Evolutionary conservation across 2,113 vertebrate genomes (phyloP), one percentile per base, ranked within the genome.

Genomic region (Fulica atra): DNA sequence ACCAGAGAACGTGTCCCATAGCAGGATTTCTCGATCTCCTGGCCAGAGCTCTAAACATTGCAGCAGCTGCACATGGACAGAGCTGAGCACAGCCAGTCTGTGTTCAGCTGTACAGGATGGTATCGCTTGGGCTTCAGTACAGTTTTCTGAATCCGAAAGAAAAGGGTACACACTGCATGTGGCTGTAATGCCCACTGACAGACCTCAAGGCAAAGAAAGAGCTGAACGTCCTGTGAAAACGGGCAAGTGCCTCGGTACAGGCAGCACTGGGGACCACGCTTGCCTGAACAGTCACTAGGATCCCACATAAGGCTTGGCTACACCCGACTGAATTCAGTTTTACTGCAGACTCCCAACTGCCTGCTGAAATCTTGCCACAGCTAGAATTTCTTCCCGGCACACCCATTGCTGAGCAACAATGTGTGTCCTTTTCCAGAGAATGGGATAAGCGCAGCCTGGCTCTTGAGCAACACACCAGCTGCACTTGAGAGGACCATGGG

Each of bases 401-500:
- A 74, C 93, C 95, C 92, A 85, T 84, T 72, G 86, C 95, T 96
- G 94, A 95, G 81, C 94, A 96, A 89, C 94, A 94, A 86, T 94
- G 79, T 69, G 71, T 87, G 94, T 96, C 91, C 82, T 94, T 95
- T 96, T 86, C 70, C 93, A 95, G 84, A 91, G 95, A 96, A 94
- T 82, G 72, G 94, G 92, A 81, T 86, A 74, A 63, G 86, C 81
- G 89, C 85, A 69, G 91, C 21, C 60, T 79, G 93, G 56, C 92
- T 92, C 91, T 97, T 96, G 94, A 95, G 92, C 93, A 97, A 95
- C 56, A 83, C 82, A 61, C 42, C 94, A 96, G 88, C 89, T 93
- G 92, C 89, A 93, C 85, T 92, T 93, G 86, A 93, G 86, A 92
- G 73, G 81, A 51, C 25, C 5, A 56, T 88, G 89, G 88, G 92